These are phyloP conservation scores for Drosophila ironensis DNA, from an alignment of 1,140 invertebrate genomes.

Conservation along the genomic window DNA sequence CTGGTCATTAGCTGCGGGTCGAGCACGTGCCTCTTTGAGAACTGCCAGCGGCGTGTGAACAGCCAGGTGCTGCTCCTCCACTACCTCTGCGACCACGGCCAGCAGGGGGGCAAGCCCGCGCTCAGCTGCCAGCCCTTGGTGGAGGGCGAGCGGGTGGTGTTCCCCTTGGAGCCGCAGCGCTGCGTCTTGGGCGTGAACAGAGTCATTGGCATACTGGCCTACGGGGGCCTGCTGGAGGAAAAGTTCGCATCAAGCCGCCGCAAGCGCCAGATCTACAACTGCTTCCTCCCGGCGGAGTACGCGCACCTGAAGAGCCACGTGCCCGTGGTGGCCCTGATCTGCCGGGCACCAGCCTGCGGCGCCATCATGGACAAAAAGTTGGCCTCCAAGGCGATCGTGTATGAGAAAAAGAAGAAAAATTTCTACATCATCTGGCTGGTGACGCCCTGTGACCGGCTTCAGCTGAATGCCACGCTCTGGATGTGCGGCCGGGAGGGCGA, in stretches of 20 bases:
- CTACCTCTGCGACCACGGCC: slow-evolving; percentile 54
- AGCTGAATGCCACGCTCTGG: slow-evolving; percentile 30
- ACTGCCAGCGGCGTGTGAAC: slow-evolving; percentile 33
- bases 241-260: background rate
- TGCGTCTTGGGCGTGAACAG: slow-evolving; percentile 22
- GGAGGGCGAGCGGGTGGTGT: slow-evolving; percentile 17
- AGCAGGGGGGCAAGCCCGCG: background rate
- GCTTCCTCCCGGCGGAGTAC: slow-evolving; percentile 19
- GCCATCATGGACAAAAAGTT: background rate
- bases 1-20: slow-evolving; percentile 22
- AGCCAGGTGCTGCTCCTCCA: slow-evolving; percentile 60
- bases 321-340: slow-evolving; percentile 51
- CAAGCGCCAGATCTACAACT: slow-evolving; percentile 12
- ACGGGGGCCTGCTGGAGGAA: slow-evolving; percentile 2
- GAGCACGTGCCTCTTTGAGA: slow-evolving; percentile 40
- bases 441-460: slow-evolving; percentile 21
- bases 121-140: slow-evolving; percentile 12
- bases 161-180: slow-evolving; percentile 29
- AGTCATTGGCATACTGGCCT: slow-evolving; percentile 48
- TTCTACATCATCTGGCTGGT: slow-evolving; percentile 58
- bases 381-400: no score
- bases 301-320: slow-evolving; percentile 21
- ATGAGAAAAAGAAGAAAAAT: background rate
- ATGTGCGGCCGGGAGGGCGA: slow-evolving; percentile 50
- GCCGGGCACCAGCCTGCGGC: slow-evolving; percentile 19